Percentiles rank a stretch among this genome's conserved stretches.
phyloP scores from a whole-genome alignment of 2,797 vertebrate species.

The Setipinna tenuifilis region DNA sequence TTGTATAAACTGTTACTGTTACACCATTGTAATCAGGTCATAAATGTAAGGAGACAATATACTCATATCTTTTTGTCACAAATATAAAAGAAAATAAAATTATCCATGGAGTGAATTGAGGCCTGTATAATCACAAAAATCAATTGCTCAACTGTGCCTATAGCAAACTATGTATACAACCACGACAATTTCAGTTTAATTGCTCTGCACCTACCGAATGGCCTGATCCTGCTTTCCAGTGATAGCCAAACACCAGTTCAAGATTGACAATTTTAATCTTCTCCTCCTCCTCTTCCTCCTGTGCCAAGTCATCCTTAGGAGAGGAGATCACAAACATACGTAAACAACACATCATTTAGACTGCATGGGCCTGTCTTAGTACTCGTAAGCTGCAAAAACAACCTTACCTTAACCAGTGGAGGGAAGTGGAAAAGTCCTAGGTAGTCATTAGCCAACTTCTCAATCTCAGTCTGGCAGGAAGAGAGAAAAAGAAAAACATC shows the following conservation, averaged over 20 bases:
- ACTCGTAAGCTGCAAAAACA: background rate
- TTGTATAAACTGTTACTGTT: too few relatives aligned
- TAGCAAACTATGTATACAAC: background rate
- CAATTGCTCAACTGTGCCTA: background rate
- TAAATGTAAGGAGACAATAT: too few relatives aligned
- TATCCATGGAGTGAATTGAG: background rate
- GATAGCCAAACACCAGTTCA: constrained; percentile 95
- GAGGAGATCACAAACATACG: constrained; percentile 15
- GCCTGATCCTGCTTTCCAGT: constrained; percentile 90
- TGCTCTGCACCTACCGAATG: constrained; percentile 34
- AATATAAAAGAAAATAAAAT: background rate
- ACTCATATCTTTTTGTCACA: background rate
- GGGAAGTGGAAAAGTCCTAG: constrained; percentile 94
- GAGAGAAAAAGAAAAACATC: constrained; percentile 31
- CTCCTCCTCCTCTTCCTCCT: constrained; percentile 59
- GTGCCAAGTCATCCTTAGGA: constrained; percentile 67
- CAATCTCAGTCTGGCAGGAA: constrained; percentile 84
- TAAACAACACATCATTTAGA: background rate
- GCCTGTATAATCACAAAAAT: background rate
- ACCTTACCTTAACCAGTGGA: constrained; percentile 88
- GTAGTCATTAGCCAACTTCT: constrained; percentile 93
- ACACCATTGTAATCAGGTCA: too few relatives aligned
- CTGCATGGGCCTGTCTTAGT: background rate
- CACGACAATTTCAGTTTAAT: background rate
- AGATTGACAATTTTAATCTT: constrained; percentile 70